Evolutionary conservation across 2,888 invertebrate species (phyloP).

Genomic region (Margaritifera margaritifera): DNA sequence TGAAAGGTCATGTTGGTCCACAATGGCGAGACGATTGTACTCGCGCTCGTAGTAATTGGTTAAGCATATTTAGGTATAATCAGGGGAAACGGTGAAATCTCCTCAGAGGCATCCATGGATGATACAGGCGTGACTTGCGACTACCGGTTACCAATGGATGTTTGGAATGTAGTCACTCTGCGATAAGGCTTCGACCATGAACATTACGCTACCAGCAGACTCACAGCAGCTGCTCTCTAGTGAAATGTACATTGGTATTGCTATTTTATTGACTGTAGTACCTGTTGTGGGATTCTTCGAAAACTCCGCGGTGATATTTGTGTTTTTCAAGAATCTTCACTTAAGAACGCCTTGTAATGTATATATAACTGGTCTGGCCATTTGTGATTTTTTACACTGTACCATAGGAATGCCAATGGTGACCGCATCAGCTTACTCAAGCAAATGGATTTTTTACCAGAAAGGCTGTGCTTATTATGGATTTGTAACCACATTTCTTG

Average conservation of each 20-base stretch:
- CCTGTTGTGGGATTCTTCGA: neutral
- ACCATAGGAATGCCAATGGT: conserved; percentile 4
- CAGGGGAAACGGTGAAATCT: no score
- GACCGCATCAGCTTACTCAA: neutral
- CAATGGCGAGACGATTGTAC: no score
- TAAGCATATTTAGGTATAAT: no score
- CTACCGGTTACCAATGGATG: no score
- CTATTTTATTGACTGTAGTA: neutral
- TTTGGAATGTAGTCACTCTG: no score
- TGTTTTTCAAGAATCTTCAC: neutral
- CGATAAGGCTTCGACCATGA: no score
- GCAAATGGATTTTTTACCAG: neutral
- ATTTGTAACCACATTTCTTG: conserved; percentile 6
- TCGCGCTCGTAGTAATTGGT: no score
- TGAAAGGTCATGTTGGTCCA: no score
- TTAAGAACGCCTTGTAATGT: neutral
- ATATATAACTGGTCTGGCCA: neutral
- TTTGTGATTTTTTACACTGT: conserved; percentile 4
- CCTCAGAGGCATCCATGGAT: no score
- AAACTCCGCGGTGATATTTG: neutral
- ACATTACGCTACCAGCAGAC: no score
- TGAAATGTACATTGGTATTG: neutral
- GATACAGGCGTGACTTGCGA: no score
- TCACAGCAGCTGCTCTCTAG: no score
- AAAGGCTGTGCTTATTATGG: neutral